phyloP scores from a whole-genome alignment of 2,797 vertebrate genomes.

The Zonotrichia albicollis region DNA sequence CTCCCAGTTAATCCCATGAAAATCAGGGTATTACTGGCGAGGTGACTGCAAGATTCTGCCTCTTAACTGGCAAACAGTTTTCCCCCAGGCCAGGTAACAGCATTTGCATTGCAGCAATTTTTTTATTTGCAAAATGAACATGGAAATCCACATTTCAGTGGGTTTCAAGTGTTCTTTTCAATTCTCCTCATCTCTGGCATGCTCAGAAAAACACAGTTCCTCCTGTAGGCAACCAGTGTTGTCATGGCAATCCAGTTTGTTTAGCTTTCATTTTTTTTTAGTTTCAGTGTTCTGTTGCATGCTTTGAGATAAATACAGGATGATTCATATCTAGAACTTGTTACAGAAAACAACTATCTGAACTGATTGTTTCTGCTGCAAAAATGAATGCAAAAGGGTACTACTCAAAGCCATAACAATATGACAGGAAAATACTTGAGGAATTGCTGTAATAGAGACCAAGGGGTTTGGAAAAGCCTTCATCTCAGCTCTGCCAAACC shows the following conservation, averaged over 20 bases:
- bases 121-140: neutral
- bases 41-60: neutral
- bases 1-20: neutral
- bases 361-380: conserved; percentile 3
- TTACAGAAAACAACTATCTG: neutral
- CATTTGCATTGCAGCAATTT: neutral
- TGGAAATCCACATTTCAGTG: neutral
- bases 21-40: neutral
- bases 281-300: neutral
- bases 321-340: neutral
- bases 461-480: neutral
- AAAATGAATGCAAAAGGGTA: neutral
- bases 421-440: neutral
- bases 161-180: neutral
- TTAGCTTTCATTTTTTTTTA: neutral
- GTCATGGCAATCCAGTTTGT: conserved; percentile 47
- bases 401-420: neutral
- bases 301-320: neutral
- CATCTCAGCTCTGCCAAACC: neutral
- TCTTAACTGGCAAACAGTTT: neutral
- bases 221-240: neutral
- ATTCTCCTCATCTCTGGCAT: neutral
- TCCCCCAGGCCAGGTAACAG: neutral
- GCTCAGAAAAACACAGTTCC: neutral
- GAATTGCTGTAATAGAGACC: neutral